Conservation (phyloP, 2,113 vertebrate genomes). For the Hippocampus comes region DNA sequence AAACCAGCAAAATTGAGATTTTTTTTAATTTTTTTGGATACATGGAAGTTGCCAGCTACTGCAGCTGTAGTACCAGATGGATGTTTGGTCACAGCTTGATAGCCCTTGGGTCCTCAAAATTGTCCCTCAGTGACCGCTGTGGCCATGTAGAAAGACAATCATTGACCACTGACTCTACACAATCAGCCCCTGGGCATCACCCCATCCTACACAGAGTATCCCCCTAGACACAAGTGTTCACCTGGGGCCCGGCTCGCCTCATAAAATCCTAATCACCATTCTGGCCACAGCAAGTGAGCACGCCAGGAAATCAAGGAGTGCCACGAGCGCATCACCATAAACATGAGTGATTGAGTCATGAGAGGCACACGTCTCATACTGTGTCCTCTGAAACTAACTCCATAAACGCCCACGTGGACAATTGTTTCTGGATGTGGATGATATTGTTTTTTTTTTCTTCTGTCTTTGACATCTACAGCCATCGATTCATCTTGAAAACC, state of each 20-base stretch:
- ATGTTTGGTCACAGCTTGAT: conserved; percentile 37
- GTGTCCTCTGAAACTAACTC: conserved; percentile 48
- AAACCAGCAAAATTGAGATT: conserved; percentile 34
- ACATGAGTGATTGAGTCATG: conserved; percentile 63
- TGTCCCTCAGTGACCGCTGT: conserved; percentile 29
- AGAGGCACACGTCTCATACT: conserved; percentile 42
- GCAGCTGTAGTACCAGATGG: conserved; percentile 79
- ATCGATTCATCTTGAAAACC: not conserved
- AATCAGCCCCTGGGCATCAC: conserved; percentile 63
- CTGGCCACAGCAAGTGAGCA: conserved; percentile 17
- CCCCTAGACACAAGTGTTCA: conserved; percentile 56
- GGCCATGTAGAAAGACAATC: conserved; percentile 58
- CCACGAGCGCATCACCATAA: conserved; percentile 46
- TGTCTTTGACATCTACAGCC: not conserved
- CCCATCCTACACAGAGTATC: conserved; percentile 28
- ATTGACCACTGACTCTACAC: conserved; percentile 45
- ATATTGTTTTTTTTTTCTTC: conserved; percentile 20
- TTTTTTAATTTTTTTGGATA: conserved; percentile 11
- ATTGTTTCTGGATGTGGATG: conserved; percentile 51
- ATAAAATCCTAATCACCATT: conserved; percentile 63
- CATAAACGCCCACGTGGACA: conserved; percentile 33
- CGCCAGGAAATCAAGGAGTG: conserved; percentile 46
- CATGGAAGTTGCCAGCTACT: conserved; percentile 20
- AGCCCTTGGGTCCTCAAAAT: conserved; percentile 59
- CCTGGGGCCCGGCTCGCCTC: conserved; percentile 59